These are phyloP conservation scores for Schizopygopsis pylzovi DNA, from an alignment of 2,797 vertebrate genomes.

Conservation along the genomic window DNA sequence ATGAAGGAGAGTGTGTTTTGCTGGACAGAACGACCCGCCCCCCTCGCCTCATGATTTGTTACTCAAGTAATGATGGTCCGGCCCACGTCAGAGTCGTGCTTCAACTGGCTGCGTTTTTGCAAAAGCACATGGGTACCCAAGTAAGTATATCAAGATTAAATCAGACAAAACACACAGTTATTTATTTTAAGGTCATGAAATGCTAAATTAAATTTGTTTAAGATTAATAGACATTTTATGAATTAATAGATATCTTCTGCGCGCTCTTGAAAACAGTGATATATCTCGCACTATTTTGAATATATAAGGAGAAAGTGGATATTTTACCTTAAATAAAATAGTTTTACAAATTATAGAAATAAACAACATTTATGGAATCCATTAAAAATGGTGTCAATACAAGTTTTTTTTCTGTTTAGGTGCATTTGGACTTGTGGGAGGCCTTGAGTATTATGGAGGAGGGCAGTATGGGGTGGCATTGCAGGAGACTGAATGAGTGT, in stretches of 20 bases:
- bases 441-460: constrained; percentile 73
- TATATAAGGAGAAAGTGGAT: too few species aligned
- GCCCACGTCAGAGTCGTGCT: constrained; percentile 76
- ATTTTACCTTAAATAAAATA: too few species aligned
- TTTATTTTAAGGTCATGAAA: neutral
- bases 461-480: constrained; percentile 76
- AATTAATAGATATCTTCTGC: neutral
- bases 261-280: neutral
- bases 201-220: neutral
- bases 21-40: constrained; percentile 60
- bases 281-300: neutral
- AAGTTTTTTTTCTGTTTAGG: constrained; percentile 65
- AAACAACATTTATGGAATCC: neutral
- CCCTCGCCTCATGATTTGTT: constrained; percentile 80
- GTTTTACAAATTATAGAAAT: too few species aligned
- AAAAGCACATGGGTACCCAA: constrained; percentile 80
- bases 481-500: constrained; percentile 73
- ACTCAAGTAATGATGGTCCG: constrained; percentile 75
- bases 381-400: neutral
- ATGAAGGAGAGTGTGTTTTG: constrained; percentile 48
- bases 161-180: neutral
- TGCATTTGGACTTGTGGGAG: constrained; percentile 82
- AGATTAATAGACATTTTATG: neutral
- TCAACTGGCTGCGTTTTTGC: constrained; percentile 78
- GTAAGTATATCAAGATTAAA: constrained; percentile 59